Conservation (phyloP, 2,797 vertebrate genomes). For the Dicrostonyx torquatus region DNA sequence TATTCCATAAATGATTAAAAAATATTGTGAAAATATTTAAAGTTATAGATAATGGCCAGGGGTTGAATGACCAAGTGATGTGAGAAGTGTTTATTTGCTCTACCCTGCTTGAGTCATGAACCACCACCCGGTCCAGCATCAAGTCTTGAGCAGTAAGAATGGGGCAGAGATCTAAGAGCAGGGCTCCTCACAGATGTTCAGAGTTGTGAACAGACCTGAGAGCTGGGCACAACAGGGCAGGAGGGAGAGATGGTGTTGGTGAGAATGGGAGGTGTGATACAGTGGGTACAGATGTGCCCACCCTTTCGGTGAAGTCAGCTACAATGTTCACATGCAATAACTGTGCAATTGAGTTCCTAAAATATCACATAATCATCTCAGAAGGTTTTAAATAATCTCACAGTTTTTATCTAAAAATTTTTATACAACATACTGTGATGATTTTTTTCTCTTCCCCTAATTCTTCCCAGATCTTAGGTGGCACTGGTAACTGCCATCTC, state of each 20-base stretch:
- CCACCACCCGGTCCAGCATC: not conserved
- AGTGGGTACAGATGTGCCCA: not conserved
- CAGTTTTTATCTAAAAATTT: not conserved
- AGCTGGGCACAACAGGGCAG: not conserved
- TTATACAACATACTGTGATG: not conserved
- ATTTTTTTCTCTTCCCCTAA: not conserved
- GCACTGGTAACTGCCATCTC: not conserved
- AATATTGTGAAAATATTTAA: not conserved
- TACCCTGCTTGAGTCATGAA: not conserved
- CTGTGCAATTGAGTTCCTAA: not conserved
- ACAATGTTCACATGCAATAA: not conserved
- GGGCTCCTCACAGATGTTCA: not conserved
- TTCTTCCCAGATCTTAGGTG: not conserved
- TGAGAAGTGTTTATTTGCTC: not conserved
- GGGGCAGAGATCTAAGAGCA: not conserved
- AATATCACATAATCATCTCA: not conserved
- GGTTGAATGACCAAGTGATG: not conserved
- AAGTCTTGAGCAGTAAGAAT: not conserved
- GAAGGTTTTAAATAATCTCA: not conserved
- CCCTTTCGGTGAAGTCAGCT: not conserved
- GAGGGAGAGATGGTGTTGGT: not conserved
- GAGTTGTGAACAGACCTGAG: not conserved
- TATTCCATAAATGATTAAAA: not conserved
- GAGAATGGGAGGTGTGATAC: not conserved
- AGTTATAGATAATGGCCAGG: not conserved